Conservation (phyloP, 2,797 vertebrate genomes). For the Mus caroli region DNA sequence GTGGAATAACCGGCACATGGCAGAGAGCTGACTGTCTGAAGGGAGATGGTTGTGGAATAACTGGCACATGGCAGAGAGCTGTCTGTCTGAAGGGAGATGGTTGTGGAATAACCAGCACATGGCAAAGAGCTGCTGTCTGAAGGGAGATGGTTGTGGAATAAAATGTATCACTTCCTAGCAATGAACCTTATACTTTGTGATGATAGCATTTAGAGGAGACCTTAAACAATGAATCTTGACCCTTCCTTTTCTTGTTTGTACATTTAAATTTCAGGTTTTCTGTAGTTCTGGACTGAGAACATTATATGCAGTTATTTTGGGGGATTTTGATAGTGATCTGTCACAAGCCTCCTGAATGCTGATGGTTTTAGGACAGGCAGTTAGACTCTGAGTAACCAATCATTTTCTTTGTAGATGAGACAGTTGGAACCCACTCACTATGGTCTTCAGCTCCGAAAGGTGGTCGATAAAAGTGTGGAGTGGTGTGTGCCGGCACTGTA, state of each 20-base stretch:
- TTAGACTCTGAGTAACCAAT: constrained; percentile 31
- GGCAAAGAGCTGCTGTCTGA: neutral
- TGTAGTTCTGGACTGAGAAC: neutral
- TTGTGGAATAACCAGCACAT: neutral
- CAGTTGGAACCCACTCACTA: constrained; percentile 92
- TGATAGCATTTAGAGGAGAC: constrained; percentile 1
- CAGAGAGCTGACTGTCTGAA: neutral
- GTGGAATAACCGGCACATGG: neutral
- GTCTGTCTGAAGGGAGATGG: neutral
- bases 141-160: neutral
- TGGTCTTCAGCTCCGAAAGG: constrained; percentile 90
- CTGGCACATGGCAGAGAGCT: neutral
- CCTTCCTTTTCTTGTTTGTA: neutral
- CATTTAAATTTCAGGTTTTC: constrained; percentile 13
- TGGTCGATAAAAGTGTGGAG: constrained; percentile 87
- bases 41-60: neutral
- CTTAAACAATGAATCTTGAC: neutral
- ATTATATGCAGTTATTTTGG: neutral
- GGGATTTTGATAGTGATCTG: neutral
- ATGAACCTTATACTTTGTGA: neutral
- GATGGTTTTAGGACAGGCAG: constrained; percentile 58
- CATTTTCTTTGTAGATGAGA: constrained; percentile 89
- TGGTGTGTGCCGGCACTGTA: constrained; percentile 85
- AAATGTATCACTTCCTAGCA: neutral
- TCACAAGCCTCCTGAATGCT: neutral